Evolutionary conservation across 2,888 invertebrate genomes (phyloP).

Genomic region (Hartigia nigra): DNA sequence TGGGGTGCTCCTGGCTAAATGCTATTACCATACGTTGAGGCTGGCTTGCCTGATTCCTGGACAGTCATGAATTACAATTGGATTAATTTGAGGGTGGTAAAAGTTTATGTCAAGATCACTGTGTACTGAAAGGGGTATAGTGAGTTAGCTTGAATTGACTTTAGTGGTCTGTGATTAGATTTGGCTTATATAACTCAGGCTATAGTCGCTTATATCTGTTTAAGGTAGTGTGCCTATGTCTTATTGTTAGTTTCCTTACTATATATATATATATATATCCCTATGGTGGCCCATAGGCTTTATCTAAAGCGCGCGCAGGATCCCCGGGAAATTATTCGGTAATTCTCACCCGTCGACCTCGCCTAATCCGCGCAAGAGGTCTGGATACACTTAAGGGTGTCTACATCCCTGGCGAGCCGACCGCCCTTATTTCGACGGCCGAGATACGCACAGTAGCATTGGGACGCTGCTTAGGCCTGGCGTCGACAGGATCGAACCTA

Average conservation of each 20-base stretch:
- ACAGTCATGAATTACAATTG: not conserved
- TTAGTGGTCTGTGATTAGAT: not conserved
- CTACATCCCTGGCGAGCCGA: not conserved
- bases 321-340: not conserved
- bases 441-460: not conserved
- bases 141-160: not conserved
- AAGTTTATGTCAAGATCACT: not conserved
- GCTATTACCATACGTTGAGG: not conserved
- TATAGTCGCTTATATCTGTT: not conserved
- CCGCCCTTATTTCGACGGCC: not conserved
- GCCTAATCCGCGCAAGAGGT: not conserved
- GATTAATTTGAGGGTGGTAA: not conserved
- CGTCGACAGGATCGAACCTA: not conserved
- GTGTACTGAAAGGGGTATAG: not conserved
- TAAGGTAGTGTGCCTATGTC: not conserved
- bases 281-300: not conserved
- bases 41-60: not conserved
- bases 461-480: not conserved
- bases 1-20: not conserved
- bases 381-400: not conserved
- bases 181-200: not conserved
- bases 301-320: not conserved
- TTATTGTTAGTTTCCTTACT: not conserved
- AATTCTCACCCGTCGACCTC: not conserved
- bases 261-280: not conserved